phyloP scores from a whole-genome alignment of 2,113 vertebrate genomes.

The Misgurnus mizolepis region DNA sequence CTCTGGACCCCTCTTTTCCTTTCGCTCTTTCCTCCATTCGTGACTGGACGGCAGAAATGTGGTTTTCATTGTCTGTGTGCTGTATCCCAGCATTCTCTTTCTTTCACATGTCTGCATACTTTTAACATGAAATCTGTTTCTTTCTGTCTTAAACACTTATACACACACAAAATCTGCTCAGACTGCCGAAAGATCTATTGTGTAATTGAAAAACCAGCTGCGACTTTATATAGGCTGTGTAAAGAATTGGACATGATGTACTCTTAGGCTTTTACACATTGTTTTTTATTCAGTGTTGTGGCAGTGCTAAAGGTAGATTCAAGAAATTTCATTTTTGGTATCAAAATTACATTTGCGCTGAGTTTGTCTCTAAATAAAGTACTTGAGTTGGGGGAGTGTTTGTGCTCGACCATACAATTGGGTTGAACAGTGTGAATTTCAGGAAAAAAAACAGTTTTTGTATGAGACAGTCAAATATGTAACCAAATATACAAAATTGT shows the following conservation, averaged over 20 bases:
- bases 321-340: constrained; percentile 59
- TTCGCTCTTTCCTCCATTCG: constrained; percentile 1
- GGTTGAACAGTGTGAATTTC: too few relatives aligned
- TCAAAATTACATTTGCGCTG: constrained; percentile 42
- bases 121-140: constrained; percentile 48
- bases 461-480: too few relatives aligned
- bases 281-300: constrained; percentile 3
- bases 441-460: too few relatives aligned
- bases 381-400: too few relatives aligned
- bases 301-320: constrained; percentile 1
- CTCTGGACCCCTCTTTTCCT: constrained; percentile 4
- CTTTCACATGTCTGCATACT: constrained; percentile 41
- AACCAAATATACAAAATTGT: too few relatives aligned
- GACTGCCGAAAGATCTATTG: constrained; percentile 47
- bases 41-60: constrained; percentile 38
- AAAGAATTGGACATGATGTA: constrained; percentile 8
- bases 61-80: constrained; percentile 47
- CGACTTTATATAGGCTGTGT: constrained; percentile 4
- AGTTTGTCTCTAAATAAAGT: constrained; percentile 30
- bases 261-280: not conserved
- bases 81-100: constrained; percentile 23
- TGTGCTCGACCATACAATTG: too few relatives aligned
- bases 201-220: constrained; percentile 45
- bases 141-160: not conserved
- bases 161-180: constrained; percentile 1